A percentile compares a stretch with the other conserved stretches of the same genome.
phyloP scores from a whole-genome alignment of 2,113 vertebrate genomes.

The Lethenteron camtschaticum region DNA sequence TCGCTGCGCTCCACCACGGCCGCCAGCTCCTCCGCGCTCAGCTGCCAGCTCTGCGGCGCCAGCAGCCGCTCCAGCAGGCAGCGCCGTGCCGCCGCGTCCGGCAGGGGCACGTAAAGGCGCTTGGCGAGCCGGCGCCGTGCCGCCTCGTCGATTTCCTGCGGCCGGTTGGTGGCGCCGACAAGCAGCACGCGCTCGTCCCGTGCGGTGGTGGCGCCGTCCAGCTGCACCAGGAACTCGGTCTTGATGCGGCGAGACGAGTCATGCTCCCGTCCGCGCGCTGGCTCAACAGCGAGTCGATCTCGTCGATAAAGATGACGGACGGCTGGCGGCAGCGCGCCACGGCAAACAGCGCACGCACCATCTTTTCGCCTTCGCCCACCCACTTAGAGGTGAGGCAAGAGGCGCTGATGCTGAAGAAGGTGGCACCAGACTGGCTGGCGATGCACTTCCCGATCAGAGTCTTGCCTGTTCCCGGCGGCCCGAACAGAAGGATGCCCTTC shows the following conservation, averaged over 20 bases:
- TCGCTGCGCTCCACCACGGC: constrained; percentile 32
- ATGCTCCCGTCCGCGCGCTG: constrained; percentile 78
- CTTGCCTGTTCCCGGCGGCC: constrained; percentile 82
- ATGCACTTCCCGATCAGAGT: constrained; percentile 93
- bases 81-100: constrained; percentile 39
- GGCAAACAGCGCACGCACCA: constrained; percentile 71
- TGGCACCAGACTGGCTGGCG: constrained; percentile 76
- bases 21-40: constrained; percentile 34
- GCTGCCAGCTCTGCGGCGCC: constrained; percentile 38
- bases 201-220: constrained; percentile 70
- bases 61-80: constrained; percentile 59
- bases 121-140: constrained; percentile 64
- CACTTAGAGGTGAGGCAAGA: constrained; percentile 92
- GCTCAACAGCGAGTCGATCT: constrained; percentile 77
- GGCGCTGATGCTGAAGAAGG: constrained; percentile 91
- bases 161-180: constrained; percentile 79
- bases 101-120: constrained; percentile 72
- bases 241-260: constrained; percentile 83
- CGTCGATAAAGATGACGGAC: constrained; percentile 85
- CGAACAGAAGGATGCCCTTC: constrained; percentile 78
- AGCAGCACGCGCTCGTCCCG: constrained; percentile 76
- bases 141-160: constrained; percentile 84
- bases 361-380: constrained; percentile 92
- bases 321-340: constrained; percentile 78
- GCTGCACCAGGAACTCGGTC: constrained; percentile 79